Evolutionary conservation across 2,888 invertebrate genomes (phyloP).

Genomic region (Zootermopsis nevadensis): DNA sequence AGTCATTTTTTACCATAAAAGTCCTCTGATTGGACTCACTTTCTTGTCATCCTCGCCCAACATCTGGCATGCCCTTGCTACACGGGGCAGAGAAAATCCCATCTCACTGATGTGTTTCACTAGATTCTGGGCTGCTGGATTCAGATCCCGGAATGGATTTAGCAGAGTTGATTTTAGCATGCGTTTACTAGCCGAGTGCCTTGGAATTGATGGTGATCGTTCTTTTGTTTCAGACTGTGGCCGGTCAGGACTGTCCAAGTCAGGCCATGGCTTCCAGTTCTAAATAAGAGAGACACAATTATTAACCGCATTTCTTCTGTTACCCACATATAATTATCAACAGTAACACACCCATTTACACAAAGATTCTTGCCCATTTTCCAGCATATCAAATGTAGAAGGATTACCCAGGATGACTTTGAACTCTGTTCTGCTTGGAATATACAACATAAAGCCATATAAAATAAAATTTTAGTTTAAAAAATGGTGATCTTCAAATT

Average conservation of each 20-base stretch:
- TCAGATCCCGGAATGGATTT: slow-evolving; percentile 63
- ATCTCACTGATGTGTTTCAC: slow-evolving; percentile 83
- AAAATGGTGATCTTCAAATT: too few relatives aligned
- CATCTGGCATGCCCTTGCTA: slow-evolving; percentile 81
- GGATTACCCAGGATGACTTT: too few relatives aligned
- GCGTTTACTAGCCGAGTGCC: slow-evolving; percentile 42
- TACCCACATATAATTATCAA: too few relatives aligned
- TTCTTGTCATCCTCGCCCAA: slow-evolving; percentile 88
- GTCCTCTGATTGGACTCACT: slow-evolving; percentile 64
- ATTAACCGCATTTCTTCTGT: background rate
- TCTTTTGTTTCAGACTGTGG: slow-evolving; percentile 46
- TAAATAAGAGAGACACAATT: slow-evolving; percentile 52
- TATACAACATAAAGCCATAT: too few relatives aligned
- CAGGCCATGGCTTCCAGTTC: slow-evolving; percentile 62
- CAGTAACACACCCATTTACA: too few relatives aligned
- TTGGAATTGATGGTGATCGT: slow-evolving; percentile 40
- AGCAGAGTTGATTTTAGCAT: slow-evolving; percentile 56
- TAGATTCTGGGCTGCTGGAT: slow-evolving; percentile 71
- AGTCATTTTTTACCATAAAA: too few relatives aligned
- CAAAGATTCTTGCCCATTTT: too few relatives aligned
- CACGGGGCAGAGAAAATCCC: slow-evolving; percentile 88
- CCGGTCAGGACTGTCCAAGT: slow-evolving; percentile 58
- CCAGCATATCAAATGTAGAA: too few relatives aligned
- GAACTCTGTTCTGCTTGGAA: too few relatives aligned
- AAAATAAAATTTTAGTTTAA: too few relatives aligned